A percentile compares a stretch with the other conserved stretches of the same genome.
phyloP scores from a whole-genome alignment of 2,888 invertebrate species.

The Matsumyia berberina region DNA sequence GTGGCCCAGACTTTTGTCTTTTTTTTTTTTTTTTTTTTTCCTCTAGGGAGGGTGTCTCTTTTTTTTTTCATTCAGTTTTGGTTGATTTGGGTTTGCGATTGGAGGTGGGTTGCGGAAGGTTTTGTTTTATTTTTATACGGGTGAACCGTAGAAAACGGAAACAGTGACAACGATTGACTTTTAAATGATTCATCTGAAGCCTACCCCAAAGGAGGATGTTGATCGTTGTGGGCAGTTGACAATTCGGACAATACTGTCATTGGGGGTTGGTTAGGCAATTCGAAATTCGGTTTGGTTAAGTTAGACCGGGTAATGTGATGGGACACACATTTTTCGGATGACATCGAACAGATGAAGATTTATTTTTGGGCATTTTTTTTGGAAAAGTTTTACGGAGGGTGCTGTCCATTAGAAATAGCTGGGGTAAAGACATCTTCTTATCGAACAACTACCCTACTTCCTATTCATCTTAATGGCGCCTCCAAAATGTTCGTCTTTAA shows the following conservation, averaged over 20 bases:
- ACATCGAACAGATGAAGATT: constrained; percentile 11
- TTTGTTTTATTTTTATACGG: constrained; percentile 11
- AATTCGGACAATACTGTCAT: constrained; percentile 22
- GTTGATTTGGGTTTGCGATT: constrained; percentile 36
- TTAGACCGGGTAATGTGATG: constrained; percentile 26
- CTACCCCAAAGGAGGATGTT: background rate
- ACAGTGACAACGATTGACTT: constrained; percentile 62
- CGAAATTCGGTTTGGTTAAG: background rate
- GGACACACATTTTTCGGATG: constrained; percentile 3
- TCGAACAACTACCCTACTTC: too few species aligned
- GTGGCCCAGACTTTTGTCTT: constrained; percentile 35
- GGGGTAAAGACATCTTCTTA: too few species aligned
- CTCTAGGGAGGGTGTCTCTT: background rate
- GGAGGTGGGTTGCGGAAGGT: constrained; percentile 34
- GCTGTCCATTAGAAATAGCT: too few species aligned
- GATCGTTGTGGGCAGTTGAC: background rate
- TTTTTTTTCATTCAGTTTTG: constrained; percentile 19
- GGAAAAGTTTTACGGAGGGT: background rate
- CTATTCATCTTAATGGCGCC: too few species aligned
- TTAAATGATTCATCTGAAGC: constrained; percentile 41
- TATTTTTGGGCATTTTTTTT: background rate
- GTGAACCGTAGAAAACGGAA: constrained; percentile 41
- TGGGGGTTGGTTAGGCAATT: constrained; percentile 14
- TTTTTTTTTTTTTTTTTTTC: constrained; percentile 31
- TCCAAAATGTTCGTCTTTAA: too few species aligned